A percentile compares a stretch with the other conserved stretches of the same genome.
phyloP scores from a whole-genome alignment of 35 echinoderm and acorn worm species.

The Apostichopus japonicus region DNA sequence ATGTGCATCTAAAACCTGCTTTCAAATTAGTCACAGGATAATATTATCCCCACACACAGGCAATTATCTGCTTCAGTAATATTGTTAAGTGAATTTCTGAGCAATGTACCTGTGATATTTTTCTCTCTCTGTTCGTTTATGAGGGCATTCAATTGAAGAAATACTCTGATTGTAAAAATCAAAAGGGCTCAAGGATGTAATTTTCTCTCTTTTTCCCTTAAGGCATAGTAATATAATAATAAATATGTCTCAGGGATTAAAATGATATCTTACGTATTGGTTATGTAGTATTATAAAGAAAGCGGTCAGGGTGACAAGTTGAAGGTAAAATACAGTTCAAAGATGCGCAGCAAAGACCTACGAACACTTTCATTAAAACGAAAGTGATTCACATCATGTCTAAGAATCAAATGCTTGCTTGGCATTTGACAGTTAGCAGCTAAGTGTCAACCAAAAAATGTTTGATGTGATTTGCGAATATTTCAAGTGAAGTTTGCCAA shows the following conservation, averaged over 20 bases:
- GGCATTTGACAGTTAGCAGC: too few relatives aligned
- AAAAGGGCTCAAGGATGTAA: background rate
- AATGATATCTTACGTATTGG: background rate
- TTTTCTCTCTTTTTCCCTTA: background rate
- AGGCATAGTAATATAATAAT: background rate
- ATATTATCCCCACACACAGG: constrained; percentile 1
- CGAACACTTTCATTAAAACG: background rate
- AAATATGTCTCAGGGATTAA: background rate
- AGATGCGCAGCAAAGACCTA: background rate
- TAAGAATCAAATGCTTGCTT: too few relatives aligned
- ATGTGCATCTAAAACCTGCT: background rate
- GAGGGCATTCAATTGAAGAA: background rate
- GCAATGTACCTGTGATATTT: background rate
- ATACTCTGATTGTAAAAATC: background rate
- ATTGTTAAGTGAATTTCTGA: constrained; percentile 7
- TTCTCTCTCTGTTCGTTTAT: background rate
- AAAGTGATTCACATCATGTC: background rate
- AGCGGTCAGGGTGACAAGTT: background rate
- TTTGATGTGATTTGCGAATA: too few relatives aligned
- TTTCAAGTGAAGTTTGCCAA: too few relatives aligned
- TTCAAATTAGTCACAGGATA: constrained; percentile 23
- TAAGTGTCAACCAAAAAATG: too few relatives aligned
- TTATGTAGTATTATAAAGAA: background rate
- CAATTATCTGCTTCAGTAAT: constrained; percentile 32
- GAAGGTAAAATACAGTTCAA: background rate